Conservation (phyloP, 2,888 invertebrate genomes). For the Pristionchus entomophagus region DNA sequence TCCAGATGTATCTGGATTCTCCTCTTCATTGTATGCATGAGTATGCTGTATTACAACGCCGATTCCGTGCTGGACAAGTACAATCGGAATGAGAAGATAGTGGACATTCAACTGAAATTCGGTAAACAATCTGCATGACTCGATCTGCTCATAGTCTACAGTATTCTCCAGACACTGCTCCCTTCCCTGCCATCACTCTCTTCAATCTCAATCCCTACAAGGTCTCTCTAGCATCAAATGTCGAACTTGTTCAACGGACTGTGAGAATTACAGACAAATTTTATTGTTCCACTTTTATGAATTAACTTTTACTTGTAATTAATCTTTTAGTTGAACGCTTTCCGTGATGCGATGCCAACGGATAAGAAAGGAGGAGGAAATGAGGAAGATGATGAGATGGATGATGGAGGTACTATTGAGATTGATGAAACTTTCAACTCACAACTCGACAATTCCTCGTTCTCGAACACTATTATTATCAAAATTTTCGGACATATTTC, state of each 20-base stretch:
- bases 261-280: too few species aligned
- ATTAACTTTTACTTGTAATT: too few species aligned
- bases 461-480: too few species aligned
- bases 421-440: too few species aligned
- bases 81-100: constrained; percentile 71
- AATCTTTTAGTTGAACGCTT: constrained; percentile 55
- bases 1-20: constrained; percentile 66
- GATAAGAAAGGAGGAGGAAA: constrained; percentile 29
- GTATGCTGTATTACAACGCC: constrained; percentile 68
- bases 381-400: background rate
- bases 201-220: constrained; percentile 74
- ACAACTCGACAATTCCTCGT: too few species aligned
- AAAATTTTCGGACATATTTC: too few species aligned
- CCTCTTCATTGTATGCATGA: constrained; percentile 61
- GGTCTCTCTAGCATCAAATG: constrained; percentile 67
- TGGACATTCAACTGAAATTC: constrained; percentile 72
- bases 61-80: constrained; percentile 68
- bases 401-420: too few species aligned
- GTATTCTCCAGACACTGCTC: constrained; percentile 56
- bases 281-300: too few species aligned
- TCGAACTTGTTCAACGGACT: constrained; percentile 70
- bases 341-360: constrained; percentile 48
- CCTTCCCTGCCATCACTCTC: constrained; percentile 73
- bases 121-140: constrained; percentile 50
- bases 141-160: background rate